Percentiles rank a stretch among this genome's conserved stretches.
phyloP scores from a whole-genome alignment of 2,113 vertebrate species.

The Girardinichthys multiradiatus region DNA sequence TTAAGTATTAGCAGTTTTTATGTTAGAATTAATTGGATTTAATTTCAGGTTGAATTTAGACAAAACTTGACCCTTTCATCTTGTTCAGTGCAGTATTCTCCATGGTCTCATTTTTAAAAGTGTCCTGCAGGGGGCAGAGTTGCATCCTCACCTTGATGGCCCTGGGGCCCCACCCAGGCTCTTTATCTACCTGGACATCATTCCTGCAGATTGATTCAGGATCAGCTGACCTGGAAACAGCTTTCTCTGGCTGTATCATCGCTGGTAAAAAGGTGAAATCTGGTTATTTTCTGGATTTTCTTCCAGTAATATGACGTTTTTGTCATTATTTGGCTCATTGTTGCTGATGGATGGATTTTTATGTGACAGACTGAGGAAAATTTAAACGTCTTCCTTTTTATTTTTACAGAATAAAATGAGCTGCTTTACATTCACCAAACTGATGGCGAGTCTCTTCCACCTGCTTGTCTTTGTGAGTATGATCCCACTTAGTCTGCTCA shows the following conservation, averaged over 20 bases:
- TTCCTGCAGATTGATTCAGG: neutral
- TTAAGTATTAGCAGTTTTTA: no score
- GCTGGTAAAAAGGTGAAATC: no score
- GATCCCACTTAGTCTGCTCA: neutral
- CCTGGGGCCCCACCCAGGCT: neutral
- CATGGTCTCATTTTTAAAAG: no score
- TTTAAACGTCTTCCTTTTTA: constrained; percentile 33
- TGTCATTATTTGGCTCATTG: neutral
- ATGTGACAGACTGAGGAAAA: neutral
- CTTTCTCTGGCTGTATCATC: neutral
- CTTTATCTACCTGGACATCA: neutral
- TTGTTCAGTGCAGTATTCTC: no score
- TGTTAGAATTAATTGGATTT: no score
- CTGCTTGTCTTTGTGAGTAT: constrained; percentile 90
- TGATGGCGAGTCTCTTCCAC: constrained; percentile 90
- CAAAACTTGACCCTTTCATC: no score
- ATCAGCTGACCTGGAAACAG: no score
- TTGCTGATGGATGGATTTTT: neutral
- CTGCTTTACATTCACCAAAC: constrained; percentile 87
- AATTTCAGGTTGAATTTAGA: no score
- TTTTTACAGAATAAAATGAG: constrained; percentile 84
- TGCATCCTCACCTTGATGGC: no score
- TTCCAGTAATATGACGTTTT: neutral
- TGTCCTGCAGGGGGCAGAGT: no score
- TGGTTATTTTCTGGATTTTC: no score